Evolutionary conservation across 1,140 invertebrate species (phyloP).

Genomic region (Drosophila equinoxialis): DNA sequence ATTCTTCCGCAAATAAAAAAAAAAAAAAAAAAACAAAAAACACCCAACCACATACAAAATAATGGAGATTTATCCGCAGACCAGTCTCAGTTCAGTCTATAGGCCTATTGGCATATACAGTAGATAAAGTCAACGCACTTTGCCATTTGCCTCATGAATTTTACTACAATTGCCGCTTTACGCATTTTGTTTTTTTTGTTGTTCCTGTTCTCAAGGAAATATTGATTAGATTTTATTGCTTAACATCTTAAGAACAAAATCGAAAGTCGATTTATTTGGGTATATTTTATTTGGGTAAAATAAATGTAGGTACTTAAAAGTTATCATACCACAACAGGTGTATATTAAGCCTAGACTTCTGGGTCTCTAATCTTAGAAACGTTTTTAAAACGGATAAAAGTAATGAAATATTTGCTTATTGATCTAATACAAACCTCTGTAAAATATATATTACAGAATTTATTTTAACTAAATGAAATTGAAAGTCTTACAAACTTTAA

Average conservation of each 20-base stretch:
- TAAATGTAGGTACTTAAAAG: no score
- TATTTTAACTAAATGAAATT: no score
- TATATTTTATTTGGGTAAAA: no score
- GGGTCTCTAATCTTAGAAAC: no score
- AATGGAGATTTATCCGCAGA: conserved; percentile 32
- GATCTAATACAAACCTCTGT: no score
- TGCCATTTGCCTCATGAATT: conserved; percentile 63
- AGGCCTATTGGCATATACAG: conserved; percentile 44
- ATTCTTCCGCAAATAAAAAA: conserved; percentile 69
- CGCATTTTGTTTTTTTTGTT: conserved; percentile 53
- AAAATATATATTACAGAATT: no score
- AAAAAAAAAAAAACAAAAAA: conserved; percentile 31
- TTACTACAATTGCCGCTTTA: conserved; percentile 79
- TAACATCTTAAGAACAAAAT: neutral
- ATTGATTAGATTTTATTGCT: neutral
- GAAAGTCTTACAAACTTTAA: no score
- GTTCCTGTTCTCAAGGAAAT: neutral
- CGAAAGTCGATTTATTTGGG: neutral
- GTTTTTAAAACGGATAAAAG: no score
- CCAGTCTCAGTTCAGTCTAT: conserved; percentile 14
- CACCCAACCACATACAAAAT: conserved; percentile 21
- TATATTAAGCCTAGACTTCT: neutral
- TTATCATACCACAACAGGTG: neutral
- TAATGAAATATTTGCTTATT: no score
- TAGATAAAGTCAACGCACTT: conserved; percentile 67